Base-by-base conservation (phyloP, 2,888 invertebrate species). In the Folsomia candida region DNA sequence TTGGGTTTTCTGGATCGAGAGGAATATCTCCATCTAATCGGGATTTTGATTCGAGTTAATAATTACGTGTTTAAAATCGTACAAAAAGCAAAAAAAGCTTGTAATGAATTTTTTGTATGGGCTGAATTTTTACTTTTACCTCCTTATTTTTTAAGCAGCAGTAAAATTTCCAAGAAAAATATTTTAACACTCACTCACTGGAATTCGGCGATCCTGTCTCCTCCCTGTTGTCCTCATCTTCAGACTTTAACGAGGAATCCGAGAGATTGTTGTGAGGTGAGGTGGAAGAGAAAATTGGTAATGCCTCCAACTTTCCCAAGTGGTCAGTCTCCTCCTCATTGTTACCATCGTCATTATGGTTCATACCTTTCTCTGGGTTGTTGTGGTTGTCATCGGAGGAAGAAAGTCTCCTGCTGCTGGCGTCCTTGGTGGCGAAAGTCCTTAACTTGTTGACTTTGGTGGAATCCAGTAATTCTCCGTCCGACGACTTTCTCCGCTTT, bases 1-100 rank as follows among this genome's bases (percentile, higher is more conserved):
- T 86, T 0, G 96, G 95, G 83, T 96, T 94, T 79, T 95, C 94
- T 81, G 91, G 91, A 82, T 96, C 94, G 70, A 94, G 88, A 47
- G 96, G 95, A 69, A 95, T 91, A 54, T 82, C 78, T 68, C 76
- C 76, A 67, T 74, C 77, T 73, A 59, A 57, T 60, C 24, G 11
- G 6, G n/a, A n/a, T n/a, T n/a, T n/a, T n/a, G n/a, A n/a, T n/a
- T n/a, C n/a, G n/a, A n/a, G n/a, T n/a, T n/a, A 37, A 14, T 37
- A 37, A 37, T 54, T 18, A 54, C 4, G 54, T 54, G 20, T 14
- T 6, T 20, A 54, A 54, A 54, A 6, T 37, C 14, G 37, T 37
- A 37, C 37, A 14, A 37, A 9, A 37, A 37, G 37, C 37, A 37
- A 37, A 37, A 37, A 9, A 37, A 37, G 14, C 37, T n/a, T n/a